Conservation (phyloP, 2,888 invertebrate species). For the Eristalis pertinax region DNA sequence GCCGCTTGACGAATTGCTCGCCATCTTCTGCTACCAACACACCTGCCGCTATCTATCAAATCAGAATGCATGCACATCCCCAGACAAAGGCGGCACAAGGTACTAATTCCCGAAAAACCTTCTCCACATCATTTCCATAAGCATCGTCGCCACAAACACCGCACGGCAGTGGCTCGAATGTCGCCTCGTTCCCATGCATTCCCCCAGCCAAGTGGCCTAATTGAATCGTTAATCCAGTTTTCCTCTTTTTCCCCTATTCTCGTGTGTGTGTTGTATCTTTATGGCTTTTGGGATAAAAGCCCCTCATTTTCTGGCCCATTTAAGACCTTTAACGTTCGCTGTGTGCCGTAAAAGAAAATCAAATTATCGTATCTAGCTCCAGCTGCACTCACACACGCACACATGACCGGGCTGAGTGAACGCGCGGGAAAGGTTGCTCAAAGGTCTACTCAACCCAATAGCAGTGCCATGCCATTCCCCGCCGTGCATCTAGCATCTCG, state of each 20-base stretch:
- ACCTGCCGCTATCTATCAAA: background rate
- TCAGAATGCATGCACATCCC: background rate
- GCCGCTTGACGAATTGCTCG: background rate
- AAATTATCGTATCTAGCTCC: background rate
- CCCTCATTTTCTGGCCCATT: constrained; percentile 60
- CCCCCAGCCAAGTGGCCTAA: constrained; percentile 8
- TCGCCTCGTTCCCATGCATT: constrained; percentile 11
- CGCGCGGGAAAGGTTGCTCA: constrained; percentile 30
- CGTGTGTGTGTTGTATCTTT: background rate
- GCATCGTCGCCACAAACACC: background rate
- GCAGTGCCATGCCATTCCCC: constrained; percentile 17
- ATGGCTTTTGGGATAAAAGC: constrained; percentile 27
- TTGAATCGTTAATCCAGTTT: constrained; percentile 57
- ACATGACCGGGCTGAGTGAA: background rate
- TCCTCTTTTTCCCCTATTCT: background rate
- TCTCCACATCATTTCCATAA: constrained; percentile 17
- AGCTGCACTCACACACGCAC: background rate
- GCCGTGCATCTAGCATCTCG: background rate
- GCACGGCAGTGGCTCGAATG: background rate
- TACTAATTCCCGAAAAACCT: background rate
- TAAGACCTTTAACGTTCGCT: constrained; percentile 27
- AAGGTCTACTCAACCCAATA: constrained; percentile 44
- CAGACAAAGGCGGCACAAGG: background rate
- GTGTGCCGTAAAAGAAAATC: constrained; percentile 1
- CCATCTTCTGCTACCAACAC: background rate